Base-by-base conservation (phyloP, 35 echinoderm and acorn worm genomes). In the Amphiura filiformis region DNA sequence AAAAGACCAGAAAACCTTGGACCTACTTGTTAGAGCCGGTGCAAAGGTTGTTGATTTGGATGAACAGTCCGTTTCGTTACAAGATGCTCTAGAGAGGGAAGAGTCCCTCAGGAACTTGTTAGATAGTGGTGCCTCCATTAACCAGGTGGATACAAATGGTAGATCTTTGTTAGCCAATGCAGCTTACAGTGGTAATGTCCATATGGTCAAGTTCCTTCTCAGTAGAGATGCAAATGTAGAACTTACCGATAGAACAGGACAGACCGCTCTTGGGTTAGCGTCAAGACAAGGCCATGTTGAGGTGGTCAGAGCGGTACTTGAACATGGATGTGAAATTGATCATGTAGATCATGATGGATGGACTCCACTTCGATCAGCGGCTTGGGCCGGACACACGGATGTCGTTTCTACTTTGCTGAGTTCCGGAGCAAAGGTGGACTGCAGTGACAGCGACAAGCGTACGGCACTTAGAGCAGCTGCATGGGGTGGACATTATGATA, bases 321-420 rank as follows among this genome's bases (percentile, higher is more conserved):
- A 91, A 38, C 90, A 90, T 82, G 86, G 80, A 56, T 82, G 89
- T 42, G 84, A 98, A 61, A 56, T 98, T 76, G 96, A 98, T 75
- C 96, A 98, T 82, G 90, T 92, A 18, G 96, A 98, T 79, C 90
- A 98, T 76, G 96, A 98, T 83, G 96, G 96, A 20, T 98, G 96
- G 96, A 98, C 96, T 35, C 92, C 96, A 65, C 86, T 98, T n/a
- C 89, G 96, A n/a, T 94, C 96, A 84, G 93, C 96, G 34, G 96
- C 96, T 31, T 98, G 96, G 96, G 96, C 92, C 83, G 96, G 96
- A 56, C 96, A 98, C 82, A 92, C 96, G 14, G 96, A 98, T 77
- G 96, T 98, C 0, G 96, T 98, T 23, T 78, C 81, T 82, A 87
- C 96, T 13, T 83, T 98, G 38, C 87, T 98, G 32, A 84, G 49